A percentile compares a stretch with the other conserved stretches of the same genome.
phyloP scores from a whole-genome alignment of 2,888 invertebrate species.

The Villa cingulata region DNA sequence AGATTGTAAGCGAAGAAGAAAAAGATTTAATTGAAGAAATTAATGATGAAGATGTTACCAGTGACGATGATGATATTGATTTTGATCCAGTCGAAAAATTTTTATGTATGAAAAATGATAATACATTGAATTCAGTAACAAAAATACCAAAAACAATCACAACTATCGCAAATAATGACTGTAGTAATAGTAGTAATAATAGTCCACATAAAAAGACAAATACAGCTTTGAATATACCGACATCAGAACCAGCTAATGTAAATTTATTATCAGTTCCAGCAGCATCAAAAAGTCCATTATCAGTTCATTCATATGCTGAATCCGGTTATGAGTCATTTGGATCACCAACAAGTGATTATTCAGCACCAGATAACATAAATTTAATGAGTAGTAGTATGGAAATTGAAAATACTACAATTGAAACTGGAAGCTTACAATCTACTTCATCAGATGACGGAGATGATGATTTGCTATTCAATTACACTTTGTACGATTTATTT shows the following conservation, averaged over 20 bases:
- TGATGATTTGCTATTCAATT: neutral
- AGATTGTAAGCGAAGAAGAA: conserved; percentile 35
- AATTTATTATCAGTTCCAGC: neutral
- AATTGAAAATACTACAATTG: no score
- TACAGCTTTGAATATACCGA: neutral
- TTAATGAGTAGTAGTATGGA: no score
- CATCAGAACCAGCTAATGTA: no score
- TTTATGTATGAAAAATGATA: conserved; percentile 12
- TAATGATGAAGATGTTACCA: conserved; percentile 24
- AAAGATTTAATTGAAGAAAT: conserved; percentile 18
- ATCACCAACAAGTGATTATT: conserved; percentile 37
- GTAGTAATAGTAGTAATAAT: no score
- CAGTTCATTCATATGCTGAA: conserved; percentile 39
- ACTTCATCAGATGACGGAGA: neutral
- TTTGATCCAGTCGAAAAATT: conserved; percentile 29
- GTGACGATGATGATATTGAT: conserved; percentile 20
- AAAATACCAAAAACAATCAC: no score
- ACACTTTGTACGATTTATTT: neutral
- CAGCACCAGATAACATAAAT: neutral
- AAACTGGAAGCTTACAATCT: neutral
- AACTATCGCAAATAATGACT: no score
- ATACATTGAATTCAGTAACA: neutral
- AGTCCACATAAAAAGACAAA: no score
- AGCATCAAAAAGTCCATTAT: conserved; percentile 25
- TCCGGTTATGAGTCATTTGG: conserved; percentile 53